Base-by-base conservation (phyloP, 2,888 invertebrate species). In the Aphidius colemani region DNA sequence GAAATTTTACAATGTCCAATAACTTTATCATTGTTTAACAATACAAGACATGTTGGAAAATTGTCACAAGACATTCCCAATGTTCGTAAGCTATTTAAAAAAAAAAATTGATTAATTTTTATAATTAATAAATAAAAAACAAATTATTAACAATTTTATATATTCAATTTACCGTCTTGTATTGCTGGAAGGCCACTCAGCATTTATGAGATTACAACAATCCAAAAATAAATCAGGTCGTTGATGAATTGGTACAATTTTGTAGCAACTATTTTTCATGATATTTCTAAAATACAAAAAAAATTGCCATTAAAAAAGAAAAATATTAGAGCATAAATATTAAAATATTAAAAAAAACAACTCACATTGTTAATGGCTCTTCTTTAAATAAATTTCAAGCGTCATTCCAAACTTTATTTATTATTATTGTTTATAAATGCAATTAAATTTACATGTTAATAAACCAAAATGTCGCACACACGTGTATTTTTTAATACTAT, bases 171-270 rank as follows among this genome's bases (percentile, higher is more conserved):
- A 85, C 85, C 94, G 86, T 64, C 93, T 92, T 46, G 89, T 89
- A 79, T 90, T 88, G 75, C 93, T 93, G 73, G 94, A 86, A 68
- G 91, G 91, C 94, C 94, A 94, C 85, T 94, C 93, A n/a, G 89
- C 88, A 80, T 94, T 94, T 70, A 94, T 88, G 63, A 94, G 84
- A 71, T 87, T 85, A 78, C 91, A 92, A 77, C 93, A 92, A 76
- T 88, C 86, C 77, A 86, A 85, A 72, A 89, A 85, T 77, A 89
- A 88, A 79, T 93, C 87, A 51, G 90, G 90, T 75, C 90, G 84
- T 73, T 88, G 85, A 77, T 94, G 94, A 67, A 94, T 85, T 66
- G 88, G 88, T 74, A 92, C 84, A 69, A 93, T 88, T 60, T 67
- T 69, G 65, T 78, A 80, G 13, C 73, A 71, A 53, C 73, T 68